Evolutionary conservation across 1,140 invertebrate species (phyloP), one percentile per base, ranked within the genome.

Genomic region (Hydropsyche tenuis): DNA sequence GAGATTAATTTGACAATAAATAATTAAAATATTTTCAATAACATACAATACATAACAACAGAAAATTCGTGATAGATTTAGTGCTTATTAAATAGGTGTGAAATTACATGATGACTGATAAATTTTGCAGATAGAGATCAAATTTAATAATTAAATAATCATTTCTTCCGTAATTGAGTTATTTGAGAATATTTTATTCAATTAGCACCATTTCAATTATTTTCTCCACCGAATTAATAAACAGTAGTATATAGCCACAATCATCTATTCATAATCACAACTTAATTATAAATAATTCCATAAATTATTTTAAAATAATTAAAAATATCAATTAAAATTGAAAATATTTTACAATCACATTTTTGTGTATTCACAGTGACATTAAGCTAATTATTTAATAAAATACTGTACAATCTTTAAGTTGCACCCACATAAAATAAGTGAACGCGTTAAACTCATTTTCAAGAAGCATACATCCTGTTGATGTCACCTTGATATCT

Each of bases 391-490:
- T 65, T 51, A 14, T 23, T 70, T 72, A 12, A 45, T 25, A 42
- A 64, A 72, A 72, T 72, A 72, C 70, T 72, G 70, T 18, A 72
- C 42, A 42, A 23, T 73, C 30, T 46, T 30, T 37, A 63, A 20
- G 63, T 42, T 16, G 22, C 65, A 22, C 68, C 20, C 48, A 63
- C 42, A 42, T 12, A 5, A 1, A 5, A 27, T 22, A 18, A 48
- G 60, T 43, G 68, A 60, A 25, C 64, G 9, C 48, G 30, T 56
- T 25, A 48, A 2, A 43, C 70, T 69, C 72, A 78, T 18, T 86
- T 87, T 94, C 92, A 94, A 87, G 92, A 94, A 73, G 92, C 90
- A 82, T 98, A 99, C 94, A 98, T 96, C 75, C 91, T 86, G 80
- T 94, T 93, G 79, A 99, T 96, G 82, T 96, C 93, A 69, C 91